Evolutionary conservation across 2,113 vertebrate genomes (phyloP).

Genomic region (Strigops habroptila): DNA sequence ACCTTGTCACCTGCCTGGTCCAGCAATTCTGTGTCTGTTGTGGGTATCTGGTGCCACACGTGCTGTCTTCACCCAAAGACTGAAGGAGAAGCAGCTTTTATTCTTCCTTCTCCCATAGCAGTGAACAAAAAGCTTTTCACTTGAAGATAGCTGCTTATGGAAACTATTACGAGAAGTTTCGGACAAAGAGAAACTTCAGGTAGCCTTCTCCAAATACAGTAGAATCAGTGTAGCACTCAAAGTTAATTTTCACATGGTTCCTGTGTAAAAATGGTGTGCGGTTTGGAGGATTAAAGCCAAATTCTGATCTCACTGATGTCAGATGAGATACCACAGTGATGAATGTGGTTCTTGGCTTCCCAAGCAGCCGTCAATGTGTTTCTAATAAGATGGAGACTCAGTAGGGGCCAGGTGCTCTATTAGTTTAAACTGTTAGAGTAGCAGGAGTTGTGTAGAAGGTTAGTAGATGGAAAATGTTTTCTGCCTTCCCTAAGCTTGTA

Average conservation of each 20-base stretch:
- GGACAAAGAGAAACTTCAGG: background rate
- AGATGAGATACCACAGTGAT: constrained; percentile 29
- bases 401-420: constrained; percentile 28
- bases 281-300: constrained; percentile 39
- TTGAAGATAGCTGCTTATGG: background rate
- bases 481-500: background rate
- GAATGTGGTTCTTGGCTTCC: constrained; percentile 48
- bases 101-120: background rate
- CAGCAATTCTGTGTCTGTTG: background rate
- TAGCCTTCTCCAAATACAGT: background rate
- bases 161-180: background rate
- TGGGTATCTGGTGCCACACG: background rate
- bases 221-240: background rate
- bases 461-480: constrained; percentile 23
- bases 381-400: constrained; percentile 12
- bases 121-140: background rate
- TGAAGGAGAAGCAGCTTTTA: background rate
- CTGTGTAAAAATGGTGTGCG: background rate
- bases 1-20: background rate
- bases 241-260: constrained; percentile 15
- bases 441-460: background rate
- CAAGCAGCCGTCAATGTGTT: constrained; percentile 13
- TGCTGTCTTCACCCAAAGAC: background rate
- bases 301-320: constrained; percentile 51
- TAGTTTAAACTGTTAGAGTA: background rate